phyloP scores from a whole-genome alignment of 1,140 invertebrate species.

The Dinoponera quadriceps region DNA sequence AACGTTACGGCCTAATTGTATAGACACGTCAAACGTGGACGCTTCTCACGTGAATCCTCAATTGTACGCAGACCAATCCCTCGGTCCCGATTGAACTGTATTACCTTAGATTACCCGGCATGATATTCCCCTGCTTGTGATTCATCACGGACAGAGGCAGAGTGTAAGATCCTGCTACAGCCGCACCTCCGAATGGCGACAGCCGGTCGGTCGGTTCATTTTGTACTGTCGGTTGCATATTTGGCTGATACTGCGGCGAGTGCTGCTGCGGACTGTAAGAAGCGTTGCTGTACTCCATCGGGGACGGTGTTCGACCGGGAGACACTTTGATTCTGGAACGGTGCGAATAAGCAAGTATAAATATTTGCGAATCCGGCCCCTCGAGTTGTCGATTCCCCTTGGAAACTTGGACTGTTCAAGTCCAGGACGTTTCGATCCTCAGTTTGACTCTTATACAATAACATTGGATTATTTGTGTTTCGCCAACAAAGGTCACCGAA shows the following conservation, averaged over 20 bases:
- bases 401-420: too few relatives aligned
- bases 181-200: slow-evolving; percentile 59
- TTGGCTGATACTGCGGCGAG: slow-evolving; percentile 60
- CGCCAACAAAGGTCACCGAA: too few relatives aligned
- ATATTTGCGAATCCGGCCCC: background rate
- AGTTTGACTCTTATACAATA: too few relatives aligned
- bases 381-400: background rate
- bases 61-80: background rate
- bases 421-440: too few relatives aligned
- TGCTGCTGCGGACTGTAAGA: slow-evolving; percentile 52
- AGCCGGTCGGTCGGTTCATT: slow-evolving; percentile 72
- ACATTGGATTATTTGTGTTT: too few relatives aligned
- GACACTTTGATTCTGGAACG: slow-evolving; percentile 71
- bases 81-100: background rate
- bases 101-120: slow-evolving; percentile 67
- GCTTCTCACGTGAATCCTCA: background rate
- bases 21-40: slow-evolving; percentile 1
- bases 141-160: slow-evolving; percentile 57
- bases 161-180: slow-evolving; percentile 44
- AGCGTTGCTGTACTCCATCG: slow-evolving; percentile 67
- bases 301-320: slow-evolving; percentile 75
- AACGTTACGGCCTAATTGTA: slow-evolving; percentile 11
- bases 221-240: slow-evolving; percentile 54
- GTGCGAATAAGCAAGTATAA: background rate
- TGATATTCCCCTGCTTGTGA: slow-evolving; percentile 46